A percentile compares a stretch with the other conserved stretches of the same genome.
Conservation (phyloP, 2,797 vertebrate species). For the Morus bassanus region DNA sequence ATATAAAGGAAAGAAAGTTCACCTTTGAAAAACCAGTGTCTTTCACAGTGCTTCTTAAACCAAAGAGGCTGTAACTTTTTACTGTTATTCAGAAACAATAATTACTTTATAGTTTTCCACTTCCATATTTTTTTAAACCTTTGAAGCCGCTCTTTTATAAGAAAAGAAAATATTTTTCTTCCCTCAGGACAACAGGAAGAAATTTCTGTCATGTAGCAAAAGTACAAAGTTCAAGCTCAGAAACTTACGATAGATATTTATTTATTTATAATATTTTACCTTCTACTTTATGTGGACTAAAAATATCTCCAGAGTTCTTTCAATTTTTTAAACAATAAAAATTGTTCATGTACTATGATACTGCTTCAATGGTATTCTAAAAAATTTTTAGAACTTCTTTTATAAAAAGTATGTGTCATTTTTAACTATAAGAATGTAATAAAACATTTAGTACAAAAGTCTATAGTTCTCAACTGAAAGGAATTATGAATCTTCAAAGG, state of each 20-base stretch:
- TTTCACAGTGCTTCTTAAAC: background rate
- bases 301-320: background rate
- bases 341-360: background rate
- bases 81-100: background rate
- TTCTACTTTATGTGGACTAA: background rate
- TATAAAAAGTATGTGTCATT: background rate
- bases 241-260: background rate
- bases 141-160: background rate
- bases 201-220: background rate
- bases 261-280: background rate
- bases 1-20: background rate
- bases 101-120: background rate
- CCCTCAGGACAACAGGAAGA: background rate
- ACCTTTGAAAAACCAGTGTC: background rate
- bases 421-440: background rate
- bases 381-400: background rate
- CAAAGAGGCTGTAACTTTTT: background rate
- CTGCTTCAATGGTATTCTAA: conserved; percentile 17
- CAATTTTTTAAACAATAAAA: background rate
- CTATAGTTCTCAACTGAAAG: conserved; percentile 23
- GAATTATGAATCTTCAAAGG: conserved; percentile 70
- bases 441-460: conserved; percentile 44
- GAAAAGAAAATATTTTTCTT: background rate
- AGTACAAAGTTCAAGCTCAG: background rate
- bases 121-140: background rate